phyloP scores from a whole-genome alignment of 2,797 vertebrate genomes.

The Amazona finschi region DNA sequence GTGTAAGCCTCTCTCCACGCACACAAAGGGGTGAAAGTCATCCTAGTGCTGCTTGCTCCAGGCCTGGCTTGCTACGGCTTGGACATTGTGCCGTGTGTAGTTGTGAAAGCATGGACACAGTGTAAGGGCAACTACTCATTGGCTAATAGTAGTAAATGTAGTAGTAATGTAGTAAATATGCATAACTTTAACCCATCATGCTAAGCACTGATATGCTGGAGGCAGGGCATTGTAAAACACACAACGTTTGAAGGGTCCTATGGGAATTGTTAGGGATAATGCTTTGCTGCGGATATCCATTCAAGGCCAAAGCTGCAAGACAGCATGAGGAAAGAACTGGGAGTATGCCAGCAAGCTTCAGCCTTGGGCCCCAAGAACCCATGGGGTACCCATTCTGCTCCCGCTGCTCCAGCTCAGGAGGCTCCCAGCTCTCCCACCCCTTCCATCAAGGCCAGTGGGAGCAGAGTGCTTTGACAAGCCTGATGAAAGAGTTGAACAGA shows the following conservation, averaged over 20 bases:
- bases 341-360: not conserved
- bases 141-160: not conserved
- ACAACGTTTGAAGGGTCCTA: not conserved
- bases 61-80: not conserved
- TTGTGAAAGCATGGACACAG: not conserved
- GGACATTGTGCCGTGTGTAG: fast-evolving
- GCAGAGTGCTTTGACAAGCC: not conserved
- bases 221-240: not conserved
- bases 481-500: not conserved
- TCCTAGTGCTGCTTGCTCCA: not conserved
- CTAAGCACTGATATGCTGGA: not conserved
- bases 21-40: not conserved
- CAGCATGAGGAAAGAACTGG: not conserved
- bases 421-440: not conserved
- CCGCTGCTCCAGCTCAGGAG: fast-evolving
- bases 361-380: not conserved
- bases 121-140: not conserved
- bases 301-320: not conserved
- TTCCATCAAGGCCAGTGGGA: not conserved
- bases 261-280: not conserved
- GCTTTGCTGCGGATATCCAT: not conserved
- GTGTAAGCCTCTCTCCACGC: fast-evolving
- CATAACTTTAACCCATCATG: not conserved
- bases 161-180: not conserved
- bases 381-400: fast-evolving